A percentile compares a stretch with the other conserved stretches of the same genome.
Conservation (phyloP, 2,113 vertebrate genomes). For the Zosterops pallidus region DNA sequence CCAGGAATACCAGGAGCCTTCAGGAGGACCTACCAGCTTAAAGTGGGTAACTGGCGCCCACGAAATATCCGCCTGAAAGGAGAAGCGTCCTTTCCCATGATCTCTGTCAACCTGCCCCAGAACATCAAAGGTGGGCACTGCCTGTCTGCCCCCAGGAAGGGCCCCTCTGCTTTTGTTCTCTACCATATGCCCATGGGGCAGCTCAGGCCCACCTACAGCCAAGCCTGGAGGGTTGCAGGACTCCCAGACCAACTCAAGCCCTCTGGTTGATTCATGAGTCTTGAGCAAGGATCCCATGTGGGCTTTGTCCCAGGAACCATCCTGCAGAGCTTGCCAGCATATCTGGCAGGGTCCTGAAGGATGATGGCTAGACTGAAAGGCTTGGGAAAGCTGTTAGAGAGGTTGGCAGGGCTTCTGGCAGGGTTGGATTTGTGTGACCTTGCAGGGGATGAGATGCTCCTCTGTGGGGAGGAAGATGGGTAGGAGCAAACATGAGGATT, state of each 20-base stretch:
- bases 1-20: conserved; percentile 84
- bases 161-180: background rate
- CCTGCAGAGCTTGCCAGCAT: background rate
- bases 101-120: conserved; percentile 83
- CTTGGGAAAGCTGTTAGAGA: background rate
- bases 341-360: background rate
- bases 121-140: conserved; percentile 70
- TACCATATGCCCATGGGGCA: background rate
- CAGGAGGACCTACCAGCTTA: conserved; percentile 78
- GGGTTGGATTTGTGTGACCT: background rate
- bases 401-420: background rate
- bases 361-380: background rate
- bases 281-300: background rate
- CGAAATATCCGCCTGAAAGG: conserved; percentile 81
- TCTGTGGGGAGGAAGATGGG: background rate
- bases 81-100: conserved; percentile 80
- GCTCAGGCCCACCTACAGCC: background rate
- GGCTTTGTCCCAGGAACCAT: background rate
- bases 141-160: background rate
- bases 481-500: background rate
- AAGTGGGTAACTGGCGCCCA: conserved; percentile 79
- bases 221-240: background rate
- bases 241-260: background rate
- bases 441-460: background rate
- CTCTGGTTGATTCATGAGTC: background rate